Conservation (phyloP, 2,113 vertebrate genomes). For the Siniperca knerii region DNA sequence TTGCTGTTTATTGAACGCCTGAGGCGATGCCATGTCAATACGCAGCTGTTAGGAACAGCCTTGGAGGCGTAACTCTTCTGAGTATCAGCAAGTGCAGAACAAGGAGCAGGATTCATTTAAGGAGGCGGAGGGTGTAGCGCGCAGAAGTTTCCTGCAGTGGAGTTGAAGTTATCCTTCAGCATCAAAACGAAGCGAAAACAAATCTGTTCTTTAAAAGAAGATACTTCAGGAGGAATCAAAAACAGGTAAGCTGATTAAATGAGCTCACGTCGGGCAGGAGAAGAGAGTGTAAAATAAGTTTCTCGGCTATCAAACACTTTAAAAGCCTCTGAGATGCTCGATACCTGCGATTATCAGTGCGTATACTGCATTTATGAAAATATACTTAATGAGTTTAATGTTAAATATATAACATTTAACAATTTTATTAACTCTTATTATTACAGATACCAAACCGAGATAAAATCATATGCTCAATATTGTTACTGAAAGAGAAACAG, state of each 20-base stretch:
- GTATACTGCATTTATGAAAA: neutral
- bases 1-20: conserved; percentile 12
- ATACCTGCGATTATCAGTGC: neutral
- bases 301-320: neutral
- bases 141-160: conserved; percentile 4
- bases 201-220: neutral
- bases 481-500: neutral
- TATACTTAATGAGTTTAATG: neutral
- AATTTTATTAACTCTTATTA: neutral
- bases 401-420: neutral
- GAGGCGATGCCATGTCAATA: conserved; percentile 55
- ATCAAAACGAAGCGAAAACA: neutral
- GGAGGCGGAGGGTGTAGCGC: conserved; percentile 33
- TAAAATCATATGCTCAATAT: neutral
- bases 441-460: neutral
- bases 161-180: conserved; percentile 17
- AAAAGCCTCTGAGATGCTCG: neutral
- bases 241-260: conserved; percentile 47
- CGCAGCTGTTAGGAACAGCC: conserved; percentile 56
- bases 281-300: neutral
- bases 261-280: neutral
- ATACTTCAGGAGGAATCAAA: neutral
- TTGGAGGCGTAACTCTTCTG: conserved; percentile 71
- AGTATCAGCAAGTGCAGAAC: conserved; percentile 74
- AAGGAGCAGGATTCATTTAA: conserved; percentile 33